Evolutionary conservation across 2,888 invertebrate genomes (phyloP).

Genomic region (Theretra japonica): DNA sequence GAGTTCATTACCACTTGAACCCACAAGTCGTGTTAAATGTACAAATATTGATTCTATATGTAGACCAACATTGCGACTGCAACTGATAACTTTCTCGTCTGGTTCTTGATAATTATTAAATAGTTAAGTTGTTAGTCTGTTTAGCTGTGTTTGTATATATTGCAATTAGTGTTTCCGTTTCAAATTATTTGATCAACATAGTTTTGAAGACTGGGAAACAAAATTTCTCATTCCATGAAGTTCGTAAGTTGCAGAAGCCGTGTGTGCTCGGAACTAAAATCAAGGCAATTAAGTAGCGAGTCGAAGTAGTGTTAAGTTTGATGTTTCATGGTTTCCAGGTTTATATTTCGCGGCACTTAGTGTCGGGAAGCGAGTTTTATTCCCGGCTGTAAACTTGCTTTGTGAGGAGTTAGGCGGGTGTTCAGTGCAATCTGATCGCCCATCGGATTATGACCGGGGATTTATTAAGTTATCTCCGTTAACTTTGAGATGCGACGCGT

Average conservation of each 20-base stretch:
- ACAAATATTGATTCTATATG: background rate
- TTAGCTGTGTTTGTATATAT: background rate
- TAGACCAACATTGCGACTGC: constrained; percentile 24
- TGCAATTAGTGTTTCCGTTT: too few species aligned
- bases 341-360: constrained; percentile 48
- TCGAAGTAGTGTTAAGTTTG: constrained; percentile 17
- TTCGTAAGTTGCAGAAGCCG: too few species aligned
- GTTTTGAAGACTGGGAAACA: too few species aligned
- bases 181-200: too few species aligned
- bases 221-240: too few species aligned
- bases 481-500: constrained; percentile 3
- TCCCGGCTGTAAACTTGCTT: constrained; percentile 30
- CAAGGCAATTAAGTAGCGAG: constrained; percentile 30
- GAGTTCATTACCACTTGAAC: too few species aligned
- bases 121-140: background rate
- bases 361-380: constrained; percentile 41
- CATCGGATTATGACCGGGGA: background rate
- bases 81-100: background rate
- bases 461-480: constrained; percentile 24
- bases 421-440: constrained; percentile 20
- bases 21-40: too few species aligned
- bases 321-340: constrained; percentile 40
- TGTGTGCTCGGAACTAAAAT: constrained; percentile 4
- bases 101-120: background rate
- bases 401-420: background rate